Evolutionary conservation across 23 tunicate species (phyloP), one percentile per base, ranked within the genome.

Genomic region (Diplosoma virens): DNA sequence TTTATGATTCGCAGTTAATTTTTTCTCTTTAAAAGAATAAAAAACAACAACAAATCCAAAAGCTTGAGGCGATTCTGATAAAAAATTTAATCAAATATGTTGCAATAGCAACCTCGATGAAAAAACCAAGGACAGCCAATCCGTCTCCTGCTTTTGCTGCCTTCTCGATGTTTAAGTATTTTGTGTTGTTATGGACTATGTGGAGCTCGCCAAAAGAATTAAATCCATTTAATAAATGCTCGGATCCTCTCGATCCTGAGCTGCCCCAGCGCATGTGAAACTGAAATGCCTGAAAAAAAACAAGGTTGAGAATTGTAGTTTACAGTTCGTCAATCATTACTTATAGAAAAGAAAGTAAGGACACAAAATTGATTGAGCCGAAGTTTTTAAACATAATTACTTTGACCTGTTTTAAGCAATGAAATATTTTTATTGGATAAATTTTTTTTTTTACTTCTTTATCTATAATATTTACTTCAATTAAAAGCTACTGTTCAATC

Each of bases 141-240:
- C 91, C 91, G 50, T 78, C 83, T 16, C 73, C 0, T 30, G 71
- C 22, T 2, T 22, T 30, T 6, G 34, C 48, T 0, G 91, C 91
- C 0, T 3, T 41, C 1, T 36, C 25, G 24, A 85, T 50, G 79
- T 54, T 59, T 30, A 18, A 48, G 73, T 85, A 85, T 59, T 85
- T 79, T 29, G 78, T 79, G 50, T 85, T 85, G 65, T 14, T 59
- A 68, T 78, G 83, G 9, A 85, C 91, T 3, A 70, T 70, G 63
- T 85, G 91, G 0, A 85, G 30, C 47, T 85, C 91, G 33, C 84
- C 91, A 55, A 85, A 85, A 59, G 7, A 85, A 0, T 52, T 37
- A 27, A 0, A 1, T 9, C 79, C 79, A 47, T 85, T 47, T 11
- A 85, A 4, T 0, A 37, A 21, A 59, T 85, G 91, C 36, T 85